phyloP scores from a whole-genome alignment of 92 coral and sea anemone species.

The Pocillopora grandis region DNA sequence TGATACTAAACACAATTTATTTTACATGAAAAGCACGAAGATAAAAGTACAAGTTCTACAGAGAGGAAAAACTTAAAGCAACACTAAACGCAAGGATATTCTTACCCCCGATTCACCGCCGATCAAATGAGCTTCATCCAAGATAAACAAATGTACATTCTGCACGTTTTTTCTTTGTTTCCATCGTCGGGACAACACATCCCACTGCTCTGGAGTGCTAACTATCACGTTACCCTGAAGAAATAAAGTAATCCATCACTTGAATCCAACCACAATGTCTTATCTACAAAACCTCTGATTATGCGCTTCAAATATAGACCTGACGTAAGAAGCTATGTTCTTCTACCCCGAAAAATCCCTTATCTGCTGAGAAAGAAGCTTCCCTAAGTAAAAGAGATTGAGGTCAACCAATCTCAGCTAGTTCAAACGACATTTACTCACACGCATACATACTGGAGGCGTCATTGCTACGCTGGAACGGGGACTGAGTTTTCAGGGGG shows the following conservation, averaged over 20 bases:
- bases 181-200: conserved; percentile 95
- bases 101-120: conserved; percentile 98
- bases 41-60: too few relatives aligned
- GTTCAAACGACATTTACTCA: neutral
- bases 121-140: conserved; percentile 95
- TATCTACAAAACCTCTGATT: neutral
- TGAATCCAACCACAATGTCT: neutral
- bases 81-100: neutral
- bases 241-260: neutral
- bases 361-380: too few relatives aligned
- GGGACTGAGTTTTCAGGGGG: too few relatives aligned
- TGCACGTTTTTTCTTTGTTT: conserved; percentile 97
- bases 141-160: conserved; percentile 87
- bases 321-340: too few relatives aligned
- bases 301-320: too few relatives aligned
- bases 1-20: too few relatives aligned
- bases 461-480: too few relatives aligned
- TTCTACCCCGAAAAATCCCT: too few relatives aligned
- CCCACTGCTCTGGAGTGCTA: conserved; percentile 99
- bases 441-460: neutral
- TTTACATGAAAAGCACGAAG: too few relatives aligned
- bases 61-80: too few relatives aligned
- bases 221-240: conserved; percentile 90
- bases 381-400: too few relatives aligned
- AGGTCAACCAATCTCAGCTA: too few relatives aligned